Base-by-base conservation (phyloP, 1,140 invertebrate genomes). In the Euwallacea fornicatus region DNA sequence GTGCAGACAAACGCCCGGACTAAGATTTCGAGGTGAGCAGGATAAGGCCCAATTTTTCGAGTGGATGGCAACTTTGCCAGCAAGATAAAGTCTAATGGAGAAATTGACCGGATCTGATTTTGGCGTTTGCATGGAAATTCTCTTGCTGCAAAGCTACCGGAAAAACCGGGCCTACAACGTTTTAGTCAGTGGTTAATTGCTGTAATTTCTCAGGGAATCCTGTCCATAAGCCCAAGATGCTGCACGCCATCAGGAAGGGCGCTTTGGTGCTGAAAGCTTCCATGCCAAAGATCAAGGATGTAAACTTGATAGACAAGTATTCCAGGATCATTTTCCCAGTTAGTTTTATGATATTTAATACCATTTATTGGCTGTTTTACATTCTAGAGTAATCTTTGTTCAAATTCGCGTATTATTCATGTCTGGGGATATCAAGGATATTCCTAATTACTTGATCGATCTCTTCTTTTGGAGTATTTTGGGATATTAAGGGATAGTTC, bases 231-330 rank as follows among this genome's bases (percentile, higher is more conserved):
- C 89, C 89, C 13, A 89, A 91, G 83, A 85, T 95, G 76, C 83
- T 94, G 41, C 90, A 93, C 77, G 92, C 91, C 7, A 83, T 94
- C 16, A 87, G 89, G 63, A 88, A 87, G 75, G 91, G 92, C 16
- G 92, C 93, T 2, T 89, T 90, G 6, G 91, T 91, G 7, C 81
- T 94, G 55, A 90, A 90, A 77, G 87, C 90, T 7, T 93, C 92
- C 6, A 91, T 98, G 84, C 96, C 95, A 0, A 91, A 92, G 81
- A 97, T 98, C 75, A 93, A 96, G 78, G 96, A 98, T 82, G 96
- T 99, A 46, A 98, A 98, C 81, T 91, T 96, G 55, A 98, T 99
- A 77, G 97, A 98, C 83, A 97, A 97, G 78, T 97, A 97, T 80
- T 97, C 96, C 7, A 85, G 97, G 72, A 89, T 98, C 71, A 86